Conservation (phyloP, 2,888 invertebrate species). For the Lepetodrilus schrolli region DNA sequence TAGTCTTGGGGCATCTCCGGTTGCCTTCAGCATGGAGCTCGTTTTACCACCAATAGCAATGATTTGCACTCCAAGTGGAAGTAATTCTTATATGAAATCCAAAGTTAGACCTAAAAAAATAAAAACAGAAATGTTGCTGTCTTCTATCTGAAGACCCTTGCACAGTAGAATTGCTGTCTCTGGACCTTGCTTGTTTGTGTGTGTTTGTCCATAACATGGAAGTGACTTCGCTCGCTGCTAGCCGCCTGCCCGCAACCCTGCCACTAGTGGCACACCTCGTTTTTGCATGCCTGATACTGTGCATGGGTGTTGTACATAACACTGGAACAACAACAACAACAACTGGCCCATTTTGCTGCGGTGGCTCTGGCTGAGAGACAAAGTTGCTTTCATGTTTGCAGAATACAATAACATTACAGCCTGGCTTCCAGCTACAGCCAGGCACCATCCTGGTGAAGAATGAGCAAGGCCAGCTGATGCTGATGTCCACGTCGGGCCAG, state of each 20-base stretch:
- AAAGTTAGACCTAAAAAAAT: too few species aligned
- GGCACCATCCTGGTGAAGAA: conserved; percentile 93
- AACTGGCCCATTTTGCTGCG: too few species aligned
- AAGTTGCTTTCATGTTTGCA: conserved; percentile 37
- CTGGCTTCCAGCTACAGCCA: conserved; percentile 82
- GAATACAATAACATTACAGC: conserved; percentile 78
- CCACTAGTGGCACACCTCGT: background rate
- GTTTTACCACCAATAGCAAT: too few species aligned
- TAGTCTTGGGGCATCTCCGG: too few species aligned
- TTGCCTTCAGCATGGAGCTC: too few species aligned
- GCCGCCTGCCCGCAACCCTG: background rate
- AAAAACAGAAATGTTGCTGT: too few species aligned
- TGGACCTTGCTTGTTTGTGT: background rate
- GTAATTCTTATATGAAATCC: too few species aligned
- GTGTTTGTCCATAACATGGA: conserved; percentile 1
- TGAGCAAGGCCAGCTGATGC: conserved; percentile 95
- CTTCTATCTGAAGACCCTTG: too few species aligned
- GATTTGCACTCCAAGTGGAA: too few species aligned
- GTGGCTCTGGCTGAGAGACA: conserved; percentile 12
- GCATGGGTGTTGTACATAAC: conserved; percentile 19
- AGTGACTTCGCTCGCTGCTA: conserved; percentile 8
- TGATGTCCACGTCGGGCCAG: conserved; percentile 80
- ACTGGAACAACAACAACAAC: background rate
- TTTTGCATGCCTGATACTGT: background rate
- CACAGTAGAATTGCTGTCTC: too few species aligned